A percentile compares a stretch with the other conserved stretches of the same genome.
These are phyloP conservation scores for Opisthograptis luteolata DNA, from an alignment of 2,888 invertebrate genomes.

Conservation along the genomic window DNA sequence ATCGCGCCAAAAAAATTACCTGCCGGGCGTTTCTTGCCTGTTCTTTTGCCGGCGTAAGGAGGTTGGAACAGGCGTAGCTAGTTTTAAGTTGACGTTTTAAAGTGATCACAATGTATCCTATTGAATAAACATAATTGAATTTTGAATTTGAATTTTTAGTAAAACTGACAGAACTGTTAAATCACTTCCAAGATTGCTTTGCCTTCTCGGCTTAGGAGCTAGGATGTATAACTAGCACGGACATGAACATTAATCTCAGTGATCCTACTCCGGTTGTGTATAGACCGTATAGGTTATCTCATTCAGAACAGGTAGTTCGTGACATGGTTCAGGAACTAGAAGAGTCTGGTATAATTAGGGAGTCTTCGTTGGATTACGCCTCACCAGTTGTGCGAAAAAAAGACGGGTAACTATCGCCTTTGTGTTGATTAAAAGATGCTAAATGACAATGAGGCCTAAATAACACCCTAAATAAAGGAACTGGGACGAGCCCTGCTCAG, in stretches of 20 bases:
- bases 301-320: neutral
- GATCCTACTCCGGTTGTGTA: neutral
- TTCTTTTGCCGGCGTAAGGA: no score
- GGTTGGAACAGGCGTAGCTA: no score
- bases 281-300: neutral
- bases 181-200: neutral
- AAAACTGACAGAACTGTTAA: neutral
- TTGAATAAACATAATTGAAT: no score
- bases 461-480: conserved; percentile 2
- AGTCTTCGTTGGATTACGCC: neutral
- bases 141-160: no score
- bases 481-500: conserved; percentile 1
- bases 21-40: no score
- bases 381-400: neutral
- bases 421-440: neutral
- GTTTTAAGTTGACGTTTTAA: no score
- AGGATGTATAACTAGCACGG: neutral
- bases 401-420: neutral
- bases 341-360: neutral
- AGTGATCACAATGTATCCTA: no score
- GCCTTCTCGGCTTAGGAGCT: neutral
- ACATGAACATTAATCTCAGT: neutral
- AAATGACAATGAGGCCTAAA: conserved; percentile 1
- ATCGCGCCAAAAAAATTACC: no score
- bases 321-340: neutral